These are phyloP conservation scores for Pristionchus fissidentatus DNA, from an alignment of 2,888 invertebrate species.

Conservation along the genomic window DNA sequence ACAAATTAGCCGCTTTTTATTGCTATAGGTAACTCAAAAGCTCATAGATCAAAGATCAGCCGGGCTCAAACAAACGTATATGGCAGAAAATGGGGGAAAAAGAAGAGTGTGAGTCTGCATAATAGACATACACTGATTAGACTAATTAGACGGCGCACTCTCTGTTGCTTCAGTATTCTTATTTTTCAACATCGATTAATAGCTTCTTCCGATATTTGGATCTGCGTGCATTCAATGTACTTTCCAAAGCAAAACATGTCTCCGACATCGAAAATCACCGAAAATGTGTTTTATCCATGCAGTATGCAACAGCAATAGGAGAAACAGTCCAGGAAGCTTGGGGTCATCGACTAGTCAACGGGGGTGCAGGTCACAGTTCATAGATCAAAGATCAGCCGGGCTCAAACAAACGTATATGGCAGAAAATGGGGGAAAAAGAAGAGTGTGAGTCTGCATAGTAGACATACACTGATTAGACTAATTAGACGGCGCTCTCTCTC, in stretches of 20 bases:
- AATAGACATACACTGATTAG: slow-evolving; percentile 22
- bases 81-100: not conserved
- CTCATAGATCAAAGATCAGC: slow-evolving; percentile 19
- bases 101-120: not conserved
- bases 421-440: not conserved
- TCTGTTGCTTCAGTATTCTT: too few relatives aligned
- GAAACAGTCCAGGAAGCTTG: not conserved
- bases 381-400: slow-evolving; percentile 8
- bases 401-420: too few relatives aligned
- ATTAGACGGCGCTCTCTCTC: not conserved
- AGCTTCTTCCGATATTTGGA: too few relatives aligned
- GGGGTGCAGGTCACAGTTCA: not conserved
- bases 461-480: slow-evolving; percentile 9
- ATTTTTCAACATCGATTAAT: too few relatives aligned
- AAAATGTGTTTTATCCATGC: slow-evolving; percentile 15
- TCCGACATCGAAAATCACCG: too few relatives aligned
- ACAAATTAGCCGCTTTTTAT: too few relatives aligned
- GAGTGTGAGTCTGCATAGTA: slow-evolving; percentile 14
- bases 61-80: too few relatives aligned
- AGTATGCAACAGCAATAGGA: not conserved
- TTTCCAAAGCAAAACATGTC: too few relatives aligned
- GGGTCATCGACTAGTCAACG: slow-evolving; percentile 5
- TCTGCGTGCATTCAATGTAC: too few relatives aligned
- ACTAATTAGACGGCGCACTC: not conserved
- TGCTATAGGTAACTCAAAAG: too few relatives aligned